phyloP scores from a whole-genome alignment of 2,888 invertebrate genomes.

The Acleris sparsana region DNA sequence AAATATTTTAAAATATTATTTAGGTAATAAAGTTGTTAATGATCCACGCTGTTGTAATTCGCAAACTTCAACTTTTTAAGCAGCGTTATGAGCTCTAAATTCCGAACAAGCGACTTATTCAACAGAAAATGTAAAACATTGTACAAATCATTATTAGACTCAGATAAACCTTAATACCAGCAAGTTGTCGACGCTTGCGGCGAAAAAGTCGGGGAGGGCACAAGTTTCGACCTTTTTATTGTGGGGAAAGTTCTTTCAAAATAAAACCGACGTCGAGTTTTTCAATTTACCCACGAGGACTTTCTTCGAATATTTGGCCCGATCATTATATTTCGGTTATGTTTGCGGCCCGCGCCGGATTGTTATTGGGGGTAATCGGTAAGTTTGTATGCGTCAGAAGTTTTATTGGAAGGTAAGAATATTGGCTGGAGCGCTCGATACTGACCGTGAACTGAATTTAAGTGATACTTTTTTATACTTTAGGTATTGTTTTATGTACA shows the following conservation, averaged over 20 bases:
- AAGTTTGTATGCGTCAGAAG: conserved; percentile 18
- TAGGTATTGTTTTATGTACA: background rate
- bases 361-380: conserved; percentile 21
- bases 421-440: background rate
- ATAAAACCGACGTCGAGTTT: conserved; percentile 32
- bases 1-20: background rate
- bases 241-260: conserved; percentile 27
- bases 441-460: background rate
- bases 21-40: no score
- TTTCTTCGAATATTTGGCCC: conserved; percentile 28
- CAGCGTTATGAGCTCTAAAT: background rate
- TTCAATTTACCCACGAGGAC: conserved; percentile 31
- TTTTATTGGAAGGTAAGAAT: conserved; percentile 6
- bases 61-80: background rate
- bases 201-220: conserved; percentile 20
- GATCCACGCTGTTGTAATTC: background rate
- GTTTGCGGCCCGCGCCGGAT: conserved; percentile 15
- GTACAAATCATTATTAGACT: conserved; percentile 33
- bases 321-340: conserved; percentile 28
- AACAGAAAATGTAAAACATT: conserved; percentile 30
- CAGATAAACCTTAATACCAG: conserved; percentile 16
- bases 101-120: conserved; percentile 8
- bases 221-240: conserved; percentile 33
- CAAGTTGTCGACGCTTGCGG: conserved; percentile 16
- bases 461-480: background rate